Percentiles rank a stretch among this genome's conserved stretches.
phyloP scores from a whole-genome alignment of 2,797 vertebrate genomes.

The Oceanodroma leucorhoa region DNA sequence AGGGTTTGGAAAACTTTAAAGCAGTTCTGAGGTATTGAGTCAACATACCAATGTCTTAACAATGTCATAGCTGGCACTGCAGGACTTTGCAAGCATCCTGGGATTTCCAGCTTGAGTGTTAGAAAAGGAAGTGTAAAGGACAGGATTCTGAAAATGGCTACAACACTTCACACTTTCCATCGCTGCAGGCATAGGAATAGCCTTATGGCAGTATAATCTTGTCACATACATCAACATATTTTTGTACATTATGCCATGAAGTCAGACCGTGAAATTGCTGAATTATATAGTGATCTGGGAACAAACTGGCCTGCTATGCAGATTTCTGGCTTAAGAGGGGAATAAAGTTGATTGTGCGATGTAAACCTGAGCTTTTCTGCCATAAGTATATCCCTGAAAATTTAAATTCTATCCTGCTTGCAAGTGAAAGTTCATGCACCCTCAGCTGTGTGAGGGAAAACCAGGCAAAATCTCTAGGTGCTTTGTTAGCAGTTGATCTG shows the following conservation, averaged over 20 bases:
- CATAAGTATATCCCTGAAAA: background rate
- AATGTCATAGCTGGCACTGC: background rate
- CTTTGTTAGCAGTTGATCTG: background rate
- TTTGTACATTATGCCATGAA: background rate
- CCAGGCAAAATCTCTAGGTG: background rate
- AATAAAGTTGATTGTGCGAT: background rate
- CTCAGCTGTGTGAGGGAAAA: background rate
- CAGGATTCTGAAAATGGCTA: background rate
- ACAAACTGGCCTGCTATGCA: background rate
- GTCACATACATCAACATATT: background rate
- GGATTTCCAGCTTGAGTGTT: background rate
- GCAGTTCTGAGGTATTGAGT: background rate
- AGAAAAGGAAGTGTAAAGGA: background rate
- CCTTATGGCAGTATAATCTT: background rate
- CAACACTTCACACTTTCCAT: background rate
- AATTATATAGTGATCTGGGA: background rate
- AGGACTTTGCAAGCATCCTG: background rate
- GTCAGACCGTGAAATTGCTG: background rate
- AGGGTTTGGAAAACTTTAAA: background rate
- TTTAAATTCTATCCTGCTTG: background rate
- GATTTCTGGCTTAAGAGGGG: background rate
- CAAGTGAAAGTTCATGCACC: background rate
- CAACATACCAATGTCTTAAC: background rate
- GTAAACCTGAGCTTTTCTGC: background rate
- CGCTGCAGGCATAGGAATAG: background rate